Percentiles rank a stretch among this genome's conserved stretches.
phyloP scores from a whole-genome alignment of 2,888 invertebrate genomes.

The Nebria salina region DNA sequence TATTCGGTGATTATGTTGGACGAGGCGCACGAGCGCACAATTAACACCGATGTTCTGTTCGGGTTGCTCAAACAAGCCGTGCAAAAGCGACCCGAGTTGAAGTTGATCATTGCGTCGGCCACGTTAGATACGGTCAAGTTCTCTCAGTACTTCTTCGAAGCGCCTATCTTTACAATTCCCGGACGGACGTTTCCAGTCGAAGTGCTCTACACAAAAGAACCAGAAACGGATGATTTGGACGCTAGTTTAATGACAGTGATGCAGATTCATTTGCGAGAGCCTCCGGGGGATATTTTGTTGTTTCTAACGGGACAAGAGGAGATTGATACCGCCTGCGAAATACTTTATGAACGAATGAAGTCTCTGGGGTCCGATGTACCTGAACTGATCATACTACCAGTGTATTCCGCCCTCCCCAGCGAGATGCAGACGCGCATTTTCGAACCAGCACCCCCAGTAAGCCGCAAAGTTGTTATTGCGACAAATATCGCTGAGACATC shows the following conservation, averaged over 20 bases:
- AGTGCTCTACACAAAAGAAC: constrained; percentile 97
- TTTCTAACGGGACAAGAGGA: constrained; percentile 98
- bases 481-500: constrained; percentile 99
- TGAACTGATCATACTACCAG: constrained; percentile 95
- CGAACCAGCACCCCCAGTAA: constrained; percentile 98
- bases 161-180: constrained; percentile 98
- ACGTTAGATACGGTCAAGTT: constrained; percentile 99
- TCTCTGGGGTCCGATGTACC: constrained; percentile 97
- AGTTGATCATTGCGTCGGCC: constrained; percentile 98
- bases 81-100: constrained; percentile 91
- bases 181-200: constrained; percentile 97
- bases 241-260: constrained; percentile 98
- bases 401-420: constrained; percentile 96
- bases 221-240: constrained; percentile 98
- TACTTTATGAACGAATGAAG: constrained; percentile 98
- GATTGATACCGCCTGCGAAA: constrained; percentile 99
- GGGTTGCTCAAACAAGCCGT: constrained; percentile 90
- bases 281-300: constrained; percentile 90
- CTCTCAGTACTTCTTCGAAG: constrained; percentile 98
- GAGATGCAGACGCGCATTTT: constrained; percentile 99
- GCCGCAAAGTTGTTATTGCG: constrained; percentile 96
- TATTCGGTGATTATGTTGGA: constrained; percentile 99
- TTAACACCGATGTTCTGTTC: constrained; percentile 98
- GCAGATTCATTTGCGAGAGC: constrained; percentile 98
- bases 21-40: constrained; percentile 98